These are phyloP conservation scores for Protonemura montana DNA, from an alignment of 2,888 invertebrate species.

Conservation along the genomic window DNA sequence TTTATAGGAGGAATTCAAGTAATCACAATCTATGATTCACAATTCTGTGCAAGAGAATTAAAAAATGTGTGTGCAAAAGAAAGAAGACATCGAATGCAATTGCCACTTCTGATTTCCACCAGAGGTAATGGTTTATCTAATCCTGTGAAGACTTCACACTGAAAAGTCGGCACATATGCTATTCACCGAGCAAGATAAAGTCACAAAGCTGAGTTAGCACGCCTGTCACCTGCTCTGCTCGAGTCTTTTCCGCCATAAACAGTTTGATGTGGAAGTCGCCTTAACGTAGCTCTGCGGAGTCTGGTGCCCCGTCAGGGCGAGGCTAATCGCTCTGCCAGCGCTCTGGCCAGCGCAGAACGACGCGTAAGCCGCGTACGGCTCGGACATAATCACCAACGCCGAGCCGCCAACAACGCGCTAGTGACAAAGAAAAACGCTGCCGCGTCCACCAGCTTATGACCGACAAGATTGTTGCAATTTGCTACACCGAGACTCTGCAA, in stretches of 20 bases:
- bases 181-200: not conserved
- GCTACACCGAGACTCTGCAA: not conserved
- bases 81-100: not conserved
- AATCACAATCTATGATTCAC: not conserved
- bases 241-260: not conserved
- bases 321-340: not conserved
- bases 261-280: not conserved
- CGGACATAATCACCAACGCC: too few relatives aligned
- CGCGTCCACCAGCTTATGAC: not conserved
- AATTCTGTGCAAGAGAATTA: not conserved
- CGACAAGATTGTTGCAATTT: constrained; percentile 12
- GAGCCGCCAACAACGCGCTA: not conserved
- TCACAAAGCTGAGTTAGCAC: not conserved
- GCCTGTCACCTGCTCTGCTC: not conserved
- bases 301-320: not conserved
- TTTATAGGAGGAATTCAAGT: not conserved
- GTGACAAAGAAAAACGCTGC: not conserved
- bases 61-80: not conserved
- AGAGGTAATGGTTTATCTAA: not conserved
- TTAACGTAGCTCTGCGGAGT: not conserved
- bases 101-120: not conserved
- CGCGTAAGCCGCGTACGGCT: too few relatives aligned
- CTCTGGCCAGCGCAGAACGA: too few relatives aligned
- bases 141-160: not conserved
- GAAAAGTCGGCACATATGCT: not conserved